Evolutionary conservation across 2,797 vertebrate genomes (phyloP).

Genomic region (Darevskia mixta): DNA sequence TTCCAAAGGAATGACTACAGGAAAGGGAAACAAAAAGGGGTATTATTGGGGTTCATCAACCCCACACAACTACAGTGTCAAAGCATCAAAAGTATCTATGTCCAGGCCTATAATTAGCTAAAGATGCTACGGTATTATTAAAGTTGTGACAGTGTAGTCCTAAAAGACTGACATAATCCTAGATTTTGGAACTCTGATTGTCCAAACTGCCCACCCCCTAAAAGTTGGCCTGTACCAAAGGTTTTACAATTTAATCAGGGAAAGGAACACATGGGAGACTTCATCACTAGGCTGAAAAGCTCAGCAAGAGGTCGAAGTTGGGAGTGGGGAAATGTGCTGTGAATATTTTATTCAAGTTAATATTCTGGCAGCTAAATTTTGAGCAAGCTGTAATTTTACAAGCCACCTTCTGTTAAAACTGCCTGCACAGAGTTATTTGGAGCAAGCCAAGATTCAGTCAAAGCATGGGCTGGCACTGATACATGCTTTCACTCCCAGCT

Average conservation of each 20-base stretch:
- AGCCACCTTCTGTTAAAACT: slow-evolving; percentile 79
- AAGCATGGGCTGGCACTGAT: slow-evolving; percentile 61
- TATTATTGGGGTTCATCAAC: neutral
- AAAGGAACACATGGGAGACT: slow-evolving; percentile 58
- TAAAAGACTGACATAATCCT: slow-evolving; percentile 34
- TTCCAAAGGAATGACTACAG: neutral
- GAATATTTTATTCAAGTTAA: slow-evolving; percentile 79
- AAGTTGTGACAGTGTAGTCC: neutral
- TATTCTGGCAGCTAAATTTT: slow-evolving; percentile 81
- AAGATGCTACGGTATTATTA: neutral
- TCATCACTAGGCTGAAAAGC: slow-evolving; percentile 70
- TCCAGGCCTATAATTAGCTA: neutral
- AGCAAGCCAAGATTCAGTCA: slow-evolving; percentile 73
- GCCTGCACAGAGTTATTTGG: slow-evolving; percentile 67
- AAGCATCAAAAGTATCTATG: neutral
- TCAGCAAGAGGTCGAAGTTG: slow-evolving; percentile 68
- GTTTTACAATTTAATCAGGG: slow-evolving; percentile 48
- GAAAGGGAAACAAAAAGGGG: neutral
- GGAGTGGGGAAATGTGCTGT: slow-evolving; percentile 55
- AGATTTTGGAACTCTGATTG: slow-evolving; percentile 45
- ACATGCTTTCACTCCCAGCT: slow-evolving; percentile 64
- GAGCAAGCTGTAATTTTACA: slow-evolving; percentile 78
- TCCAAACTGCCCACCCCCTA: slow-evolving; percentile 23
- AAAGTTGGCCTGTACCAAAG: slow-evolving; percentile 13
- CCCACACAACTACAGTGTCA: neutral